Evolutionary conservation across 1,140 invertebrate genomes (phyloP), one percentile per base, ranked within the genome.

Genomic region (Luehdorfia chinensis): DNA sequence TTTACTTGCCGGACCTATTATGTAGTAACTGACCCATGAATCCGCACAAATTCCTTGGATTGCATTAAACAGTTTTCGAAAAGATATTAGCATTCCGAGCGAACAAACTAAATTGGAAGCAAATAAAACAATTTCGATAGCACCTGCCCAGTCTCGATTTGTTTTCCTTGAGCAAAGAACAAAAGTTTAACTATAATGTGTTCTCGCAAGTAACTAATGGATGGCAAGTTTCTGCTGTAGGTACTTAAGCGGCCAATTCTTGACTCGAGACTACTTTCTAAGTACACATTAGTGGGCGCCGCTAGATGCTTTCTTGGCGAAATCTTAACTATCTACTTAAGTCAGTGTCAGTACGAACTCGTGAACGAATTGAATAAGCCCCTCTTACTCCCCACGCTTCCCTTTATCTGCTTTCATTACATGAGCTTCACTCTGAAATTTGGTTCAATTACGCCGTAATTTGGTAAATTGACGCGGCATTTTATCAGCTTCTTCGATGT

Each of bases 281-380:
- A 80, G 77, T 68, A 79, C 71, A 81, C 80, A 80, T 84, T 84
- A 84, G 68, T 65, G 75, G 59, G 57, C 60, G 50, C n/a, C n/a
- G n/a, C 49, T 52, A 49, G 69, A 62, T 63, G 59, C 55, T 73
- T 79, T 67, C 67, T 65, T 64, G 67, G 61, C 68, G 67, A 80
- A 78, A 81, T 78, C 80, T 78, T 75, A 81, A 81, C 77, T 84
- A 81, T 78, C 72, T 75, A 79, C 76, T 84, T 78, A 80, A 78
- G 67, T 66, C 75, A 76, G 63, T 75, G 71, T 74, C 72, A 75
- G 72, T 59, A 56, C 53, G 60, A 74, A 61, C 68, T 74, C 64
- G 61, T 63, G 62, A 66, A 66, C 47, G 64, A 72, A 78, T 77
- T 75, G 72, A 76, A 77, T 80, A 72, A 80, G 63, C 67, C 69